Conservation (phyloP, 2,888 invertebrate genomes). For the Chrysotoxum bicinctum region DNA sequence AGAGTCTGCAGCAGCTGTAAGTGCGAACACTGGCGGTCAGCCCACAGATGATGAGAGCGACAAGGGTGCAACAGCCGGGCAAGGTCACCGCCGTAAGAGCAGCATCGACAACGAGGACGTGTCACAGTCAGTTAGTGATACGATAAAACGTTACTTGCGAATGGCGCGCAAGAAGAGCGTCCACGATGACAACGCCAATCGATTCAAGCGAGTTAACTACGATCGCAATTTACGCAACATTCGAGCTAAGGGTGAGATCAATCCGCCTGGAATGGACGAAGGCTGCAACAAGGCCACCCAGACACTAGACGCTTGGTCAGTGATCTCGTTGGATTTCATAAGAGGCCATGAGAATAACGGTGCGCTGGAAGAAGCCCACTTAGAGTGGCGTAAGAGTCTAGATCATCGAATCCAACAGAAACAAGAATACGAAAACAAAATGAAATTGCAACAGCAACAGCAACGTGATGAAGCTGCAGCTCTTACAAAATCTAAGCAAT, state of each 20-base stretch:
- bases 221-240: slow-evolving; percentile 92
- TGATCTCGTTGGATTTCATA: slow-evolving; percentile 83
- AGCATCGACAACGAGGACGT: slow-evolving; percentile 93
- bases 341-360: slow-evolving; percentile 77
- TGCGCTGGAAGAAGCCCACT: slow-evolving; percentile 76
- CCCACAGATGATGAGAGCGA: slow-evolving; percentile 77
- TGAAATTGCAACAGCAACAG: slow-evolving; percentile 47
- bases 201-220: slow-evolving; percentile 94
- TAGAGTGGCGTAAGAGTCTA: slow-evolving; percentile 76
- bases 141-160: slow-evolving; percentile 91
- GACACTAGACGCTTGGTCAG: slow-evolving; percentile 89
- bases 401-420: slow-evolving; percentile 77
- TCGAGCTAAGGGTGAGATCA: slow-evolving; percentile 89
- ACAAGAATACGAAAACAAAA: slow-evolving; percentile 75
- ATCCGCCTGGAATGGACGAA: slow-evolving; percentile 90
- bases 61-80: slow-evolving; percentile 69
- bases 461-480: slow-evolving; percentile 7
- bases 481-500: slow-evolving; percentile 23
- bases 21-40: slow-evolving; percentile 1
- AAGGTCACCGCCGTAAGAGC: slow-evolving; percentile 85
- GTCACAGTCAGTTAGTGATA: slow-evolving; percentile 93
- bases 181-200: slow-evolving; percentile 88
- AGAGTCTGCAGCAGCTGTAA: slow-evolving; percentile 72
- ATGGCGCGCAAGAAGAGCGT: slow-evolving; percentile 95
- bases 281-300: slow-evolving; percentile 89